These are phyloP conservation scores for Sphyrna mokarran DNA, from an alignment of 2,113 vertebrate species.

Conservation along the genomic window DNA sequence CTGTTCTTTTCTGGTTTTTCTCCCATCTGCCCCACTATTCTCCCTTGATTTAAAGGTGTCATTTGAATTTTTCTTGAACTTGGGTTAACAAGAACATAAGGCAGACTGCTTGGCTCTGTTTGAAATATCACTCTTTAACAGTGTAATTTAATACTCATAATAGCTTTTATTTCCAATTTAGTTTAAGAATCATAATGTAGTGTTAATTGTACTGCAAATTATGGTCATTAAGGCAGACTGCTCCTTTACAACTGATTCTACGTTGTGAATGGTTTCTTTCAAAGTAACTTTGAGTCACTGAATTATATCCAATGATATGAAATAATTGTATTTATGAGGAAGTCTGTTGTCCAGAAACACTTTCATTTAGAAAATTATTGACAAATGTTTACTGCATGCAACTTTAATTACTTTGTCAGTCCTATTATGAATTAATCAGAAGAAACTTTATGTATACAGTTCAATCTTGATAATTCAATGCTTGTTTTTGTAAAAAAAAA, in stretches of 20 bases:
- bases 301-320: not conserved
- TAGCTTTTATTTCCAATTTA: not conserved
- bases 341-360: not conserved
- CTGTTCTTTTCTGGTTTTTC: not conserved
- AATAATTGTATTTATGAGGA: not conserved
- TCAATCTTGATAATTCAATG: not conserved
- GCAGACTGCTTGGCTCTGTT: not conserved
- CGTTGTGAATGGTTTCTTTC: not conserved
- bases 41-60: not conserved
- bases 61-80: not conserved
- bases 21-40: not conserved
- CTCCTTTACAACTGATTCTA: not conserved
- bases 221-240: not conserved
- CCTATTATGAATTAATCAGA: not conserved
- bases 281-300: not conserved
- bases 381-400: not conserved
- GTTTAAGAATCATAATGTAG: not conserved
- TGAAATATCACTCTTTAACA: not conserved
- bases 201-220: not conserved
- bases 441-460: not conserved
- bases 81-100: not conserved
- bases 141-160: not conserved
- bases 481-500: not conserved
- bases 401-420: not conserved
- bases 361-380: not conserved